Conservation (phyloP, 2,888 invertebrate species). For the Drosophila diplacantha region DNA sequence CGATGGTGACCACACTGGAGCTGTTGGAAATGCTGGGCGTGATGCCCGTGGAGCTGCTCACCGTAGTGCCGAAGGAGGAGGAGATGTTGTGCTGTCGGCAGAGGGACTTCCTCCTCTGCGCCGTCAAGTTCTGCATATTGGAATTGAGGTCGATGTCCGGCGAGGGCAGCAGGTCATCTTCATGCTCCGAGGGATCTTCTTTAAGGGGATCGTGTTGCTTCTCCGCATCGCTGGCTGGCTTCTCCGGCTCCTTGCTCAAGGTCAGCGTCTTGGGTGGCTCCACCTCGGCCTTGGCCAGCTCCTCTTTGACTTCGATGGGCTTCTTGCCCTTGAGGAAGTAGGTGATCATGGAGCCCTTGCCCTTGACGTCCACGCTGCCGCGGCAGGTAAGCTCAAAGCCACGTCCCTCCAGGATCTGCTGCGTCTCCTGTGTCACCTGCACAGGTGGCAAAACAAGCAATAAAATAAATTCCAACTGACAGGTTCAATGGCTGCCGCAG, state of each 20-base stretch:
- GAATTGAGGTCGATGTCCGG: slow-evolving; percentile 76
- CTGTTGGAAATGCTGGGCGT: slow-evolving; percentile 76
- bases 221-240: background rate
- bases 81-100: slow-evolving; percentile 78
- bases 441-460: slow-evolving; percentile 37
- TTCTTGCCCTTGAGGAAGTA: slow-evolving; percentile 81
- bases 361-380: slow-evolving; percentile 93
- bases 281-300: slow-evolving; percentile 22
- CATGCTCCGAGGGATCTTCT: slow-evolving; percentile 61
- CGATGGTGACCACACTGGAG: slow-evolving; percentile 73
- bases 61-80: slow-evolving; percentile 76
- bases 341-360: slow-evolving; percentile 96
- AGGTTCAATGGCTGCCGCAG: slow-evolving; percentile 54
- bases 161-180: slow-evolving; percentile 69
- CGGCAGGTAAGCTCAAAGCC: slow-evolving; percentile 91
- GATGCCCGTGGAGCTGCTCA: slow-evolving; percentile 73
- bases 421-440: slow-evolving; percentile 92
- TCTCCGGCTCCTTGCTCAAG: slow-evolving; percentile 14
- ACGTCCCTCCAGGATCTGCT: slow-evolving; percentile 86
- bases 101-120: slow-evolving; percentile 77
- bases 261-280: slow-evolving; percentile 36
- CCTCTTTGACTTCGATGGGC: slow-evolving; percentile 19
- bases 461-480: slow-evolving; percentile 63
- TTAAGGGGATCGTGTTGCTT: slow-evolving; percentile 22
- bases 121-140: slow-evolving; percentile 74